Evolutionary conservation across 2,888 invertebrate species (phyloP).

Genomic region (Reticulitermes lucifugus): DNA sequence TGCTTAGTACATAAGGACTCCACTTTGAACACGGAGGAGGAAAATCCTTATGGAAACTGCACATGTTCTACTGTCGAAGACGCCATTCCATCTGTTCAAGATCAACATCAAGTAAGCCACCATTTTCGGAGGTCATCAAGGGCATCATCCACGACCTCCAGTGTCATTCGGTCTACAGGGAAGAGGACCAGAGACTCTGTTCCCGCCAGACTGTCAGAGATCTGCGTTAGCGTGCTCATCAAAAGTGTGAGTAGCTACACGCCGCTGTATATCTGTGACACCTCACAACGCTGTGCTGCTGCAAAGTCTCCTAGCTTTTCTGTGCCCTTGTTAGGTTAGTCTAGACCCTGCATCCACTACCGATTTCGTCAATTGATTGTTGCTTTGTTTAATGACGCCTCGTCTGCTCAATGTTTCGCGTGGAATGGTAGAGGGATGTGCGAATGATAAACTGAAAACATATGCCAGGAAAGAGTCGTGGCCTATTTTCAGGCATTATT

Average conservation of each 20-base stretch:
- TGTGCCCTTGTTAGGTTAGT: no score
- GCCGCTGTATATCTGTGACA: no score
- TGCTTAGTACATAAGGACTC: slow-evolving; percentile 11
- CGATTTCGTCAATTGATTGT: no score
- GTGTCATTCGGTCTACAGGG: neutral
- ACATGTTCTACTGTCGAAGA: neutral
- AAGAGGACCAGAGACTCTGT: neutral
- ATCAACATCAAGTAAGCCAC: neutral
- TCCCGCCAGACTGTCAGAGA: slow-evolving; percentile 1
- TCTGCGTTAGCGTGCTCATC: slow-evolving; percentile 1
- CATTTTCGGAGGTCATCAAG: neutral
- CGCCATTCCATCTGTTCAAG: neutral
- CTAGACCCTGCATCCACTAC: no score
- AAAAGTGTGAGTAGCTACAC: slow-evolving; percentile 7
- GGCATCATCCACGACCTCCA: neutral
- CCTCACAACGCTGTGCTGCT: neutral
- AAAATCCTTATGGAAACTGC: slow-evolving; percentile 20
- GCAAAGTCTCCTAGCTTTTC: no score
- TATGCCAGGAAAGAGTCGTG: no score
- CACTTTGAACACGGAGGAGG: neutral
- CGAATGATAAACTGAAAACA: no score
- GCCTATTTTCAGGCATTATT: no score
- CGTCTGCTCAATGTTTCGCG: no score
- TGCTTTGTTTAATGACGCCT: no score
- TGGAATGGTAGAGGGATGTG: no score